Conservation (phyloP, 2,113 vertebrate species). For the Crotalus helleri region DNA sequence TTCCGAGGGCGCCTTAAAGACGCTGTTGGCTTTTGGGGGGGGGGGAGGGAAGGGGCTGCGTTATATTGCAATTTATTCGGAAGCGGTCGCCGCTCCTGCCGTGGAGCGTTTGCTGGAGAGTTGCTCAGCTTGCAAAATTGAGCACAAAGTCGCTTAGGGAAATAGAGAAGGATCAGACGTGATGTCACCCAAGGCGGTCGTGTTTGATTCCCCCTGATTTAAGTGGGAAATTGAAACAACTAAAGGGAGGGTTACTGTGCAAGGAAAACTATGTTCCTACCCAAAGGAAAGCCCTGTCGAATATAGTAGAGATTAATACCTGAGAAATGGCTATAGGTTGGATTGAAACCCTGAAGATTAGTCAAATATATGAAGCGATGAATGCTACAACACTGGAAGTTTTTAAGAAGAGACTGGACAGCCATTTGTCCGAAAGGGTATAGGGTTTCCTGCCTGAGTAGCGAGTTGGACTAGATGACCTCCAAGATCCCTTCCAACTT, state of each 20-base stretch:
- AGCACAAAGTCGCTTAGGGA: neutral
- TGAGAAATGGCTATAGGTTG: neutral
- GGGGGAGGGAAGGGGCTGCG: neutral
- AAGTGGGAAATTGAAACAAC: neutral
- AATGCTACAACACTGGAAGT: too few relatives aligned
- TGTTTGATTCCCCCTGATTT: neutral
- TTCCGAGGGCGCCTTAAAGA: neutral
- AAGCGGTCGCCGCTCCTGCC: neutral
- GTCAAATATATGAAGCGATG: neutral
- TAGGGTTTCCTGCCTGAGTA: too few relatives aligned
- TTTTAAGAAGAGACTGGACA: too few relatives aligned
- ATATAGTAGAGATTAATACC: neutral
- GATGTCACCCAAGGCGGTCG: neutral
- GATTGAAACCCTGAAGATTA: neutral
- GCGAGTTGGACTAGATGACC: too few relatives aligned
- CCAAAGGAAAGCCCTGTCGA: neutral
- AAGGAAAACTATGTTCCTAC: neutral
- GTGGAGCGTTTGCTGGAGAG: neutral
- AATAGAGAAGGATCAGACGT: neutral
- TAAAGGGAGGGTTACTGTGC: neutral
- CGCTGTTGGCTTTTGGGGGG: neutral
- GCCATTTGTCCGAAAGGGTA: too few relatives aligned
- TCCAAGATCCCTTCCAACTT: too few relatives aligned
- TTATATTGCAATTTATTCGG: neutral
- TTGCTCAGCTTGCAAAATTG: neutral